Base-by-base conservation (phyloP, 1,140 invertebrate species). In the Diabrotica virgifera region DNA sequence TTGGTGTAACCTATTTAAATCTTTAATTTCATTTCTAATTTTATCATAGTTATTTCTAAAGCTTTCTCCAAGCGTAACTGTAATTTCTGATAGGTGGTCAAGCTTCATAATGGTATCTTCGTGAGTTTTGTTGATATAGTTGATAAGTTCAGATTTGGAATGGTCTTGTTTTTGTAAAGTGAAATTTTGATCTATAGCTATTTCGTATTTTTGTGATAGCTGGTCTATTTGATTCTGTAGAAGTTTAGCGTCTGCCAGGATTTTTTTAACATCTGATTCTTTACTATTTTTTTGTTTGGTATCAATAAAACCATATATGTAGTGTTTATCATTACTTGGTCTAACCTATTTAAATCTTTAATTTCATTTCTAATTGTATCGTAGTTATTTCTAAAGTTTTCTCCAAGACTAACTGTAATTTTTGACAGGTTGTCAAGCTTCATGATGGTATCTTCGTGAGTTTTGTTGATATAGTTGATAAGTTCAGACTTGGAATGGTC, bases 281-380 rank as follows among this genome's bases (percentile, higher is more conserved):
- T 77, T 74, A 9, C 37, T 54, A 12, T 75, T 70, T n/a, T n/a
- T n/a, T n/a, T n/a, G n/a, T n/a, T n/a, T n/a, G n/a, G n/a, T n/a
- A n/a, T n/a, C n/a, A n/a, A n/a, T n/a, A n/a, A n/a, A n/a, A n/a
- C n/a, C n/a, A n/a, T n/a, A n/a, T n/a, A n/a, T n/a, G 90, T 90
- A 61, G 92, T 94, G 76, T 92, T 87, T 40, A 93, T 82, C 79
- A 95, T 84, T 0, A 95, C 87, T 59, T 87, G 85, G 71, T 94
- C 92, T 38, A 92, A 87, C 74, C 91, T 92, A 6, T 85, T 82
- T 46, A 95, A 76, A 3, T 79, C 78, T 67, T 79, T 70, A 67
- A 87, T 82, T 76, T 87, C 85, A 6, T 61, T 57, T 36, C 64
- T 66, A 36, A 90, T 71, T 12, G 85, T 77, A 50, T 81, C 83